These are phyloP conservation scores for Tigriopus japonicus DNA, from an alignment of 1,140 invertebrate species.

Conservation along the genomic window DNA sequence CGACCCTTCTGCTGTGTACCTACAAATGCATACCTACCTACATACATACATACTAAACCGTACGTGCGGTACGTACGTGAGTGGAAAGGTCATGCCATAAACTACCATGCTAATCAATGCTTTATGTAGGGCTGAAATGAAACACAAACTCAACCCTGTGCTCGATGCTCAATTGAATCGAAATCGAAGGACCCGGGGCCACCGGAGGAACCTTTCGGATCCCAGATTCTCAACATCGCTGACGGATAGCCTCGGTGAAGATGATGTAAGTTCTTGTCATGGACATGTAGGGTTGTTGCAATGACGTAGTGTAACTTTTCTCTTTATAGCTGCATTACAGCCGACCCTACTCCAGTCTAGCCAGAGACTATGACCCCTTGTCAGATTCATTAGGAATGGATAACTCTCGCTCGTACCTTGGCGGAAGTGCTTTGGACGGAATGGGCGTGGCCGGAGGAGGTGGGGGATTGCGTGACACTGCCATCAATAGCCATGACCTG, in stretches of 20 bases:
- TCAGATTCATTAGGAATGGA: slow-evolving; percentile 8
- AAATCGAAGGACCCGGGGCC: slow-evolving; percentile 27
- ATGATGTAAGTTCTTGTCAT: slow-evolving; percentile 26
- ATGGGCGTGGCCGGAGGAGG: slow-evolving; percentile 21
- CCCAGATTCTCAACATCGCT: slow-evolving; percentile 31
- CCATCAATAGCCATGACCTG: slow-evolving; percentile 24
- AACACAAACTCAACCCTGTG: slow-evolving; percentile 14
- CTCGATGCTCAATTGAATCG: slow-evolving; percentile 10
- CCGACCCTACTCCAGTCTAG: slow-evolving; percentile 7
- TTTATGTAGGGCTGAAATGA: slow-evolving; percentile 14
- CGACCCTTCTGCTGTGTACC: too few species aligned
- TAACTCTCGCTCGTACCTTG: slow-evolving; percentile 4
- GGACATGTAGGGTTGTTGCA: too few species aligned
- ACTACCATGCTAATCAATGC: too few species aligned
- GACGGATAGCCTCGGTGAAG: slow-evolving; percentile 35
- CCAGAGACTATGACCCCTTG: slow-evolving; percentile 7
- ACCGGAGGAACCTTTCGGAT: slow-evolving; percentile 32
- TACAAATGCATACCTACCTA: too few species aligned
- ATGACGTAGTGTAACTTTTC: too few species aligned
- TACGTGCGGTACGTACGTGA: too few species aligned
- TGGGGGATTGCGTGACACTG: slow-evolving; percentile 27
- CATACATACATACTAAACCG: too few species aligned
- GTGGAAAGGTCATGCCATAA: too few species aligned
- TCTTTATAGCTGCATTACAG: too few species aligned
- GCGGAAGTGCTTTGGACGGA: neutral